Base-by-base conservation (phyloP, 2,113 vertebrate species). In the Corapipo altera region DNA sequence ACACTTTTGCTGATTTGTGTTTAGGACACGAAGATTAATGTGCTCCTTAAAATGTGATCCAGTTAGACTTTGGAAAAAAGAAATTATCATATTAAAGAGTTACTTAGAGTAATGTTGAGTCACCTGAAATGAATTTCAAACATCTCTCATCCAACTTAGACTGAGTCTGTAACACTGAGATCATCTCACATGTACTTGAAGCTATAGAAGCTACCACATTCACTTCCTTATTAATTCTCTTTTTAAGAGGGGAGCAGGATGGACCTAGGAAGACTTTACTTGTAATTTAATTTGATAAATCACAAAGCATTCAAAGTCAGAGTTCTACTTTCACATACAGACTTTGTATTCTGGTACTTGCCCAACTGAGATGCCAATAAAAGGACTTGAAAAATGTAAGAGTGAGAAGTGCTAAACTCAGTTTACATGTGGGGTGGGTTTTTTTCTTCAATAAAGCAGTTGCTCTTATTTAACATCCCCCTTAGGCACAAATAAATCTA, bases 381-480 rank as follows among this genome's bases (percentile, higher is more conserved):
- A 91, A 89, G 24, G 22, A 66, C 51, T 16, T 59, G 77, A 79
- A 79, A 96, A 85, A 88, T 19, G 0, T 15, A 85, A 62, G 66
- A 8, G 10, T 55, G 65, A 83, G 22, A 37, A 89, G 52, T n/a
- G 35, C 35, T 80, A 83, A 44, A 73, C 52, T 43, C 75, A n/a
- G 46, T 69, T 67, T 80, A 30, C 71, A 28, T 4, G 21, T 1
- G 30, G 23, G 12, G 30, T 21, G 12, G 12, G 51, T n/a, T 33
- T 55, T 73, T 39, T 70, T 35, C 28, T 15, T 5, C 52, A 26
- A n/a, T 84, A 84, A 59, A 93, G 76, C 55, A 93, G 84, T 37
- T 93, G 85, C 81, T 84, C 44, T 93, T 78, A 81, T 61, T 94
- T 88, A 89, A 84, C 54, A 82, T 76, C 71, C 21, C 84, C 58